These are phyloP conservation scores for Hydroisotoma schaefferi DNA, from an alignment of 2,888 invertebrate genomes.

Conservation along the genomic window DNA sequence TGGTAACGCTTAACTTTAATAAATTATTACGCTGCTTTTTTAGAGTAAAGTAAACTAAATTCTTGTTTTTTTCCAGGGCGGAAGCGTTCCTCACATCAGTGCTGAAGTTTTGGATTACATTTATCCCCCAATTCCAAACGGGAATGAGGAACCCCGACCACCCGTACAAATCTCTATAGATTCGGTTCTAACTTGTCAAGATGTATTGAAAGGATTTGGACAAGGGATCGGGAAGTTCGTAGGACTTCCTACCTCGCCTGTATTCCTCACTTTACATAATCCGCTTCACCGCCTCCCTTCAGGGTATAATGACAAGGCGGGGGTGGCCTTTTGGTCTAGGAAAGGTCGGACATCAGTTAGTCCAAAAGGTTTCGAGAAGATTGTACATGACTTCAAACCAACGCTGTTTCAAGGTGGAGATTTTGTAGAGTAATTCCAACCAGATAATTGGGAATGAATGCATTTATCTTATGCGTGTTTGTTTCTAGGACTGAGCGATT, in stretches of 20 bases:
- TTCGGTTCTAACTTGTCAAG: conserved; percentile 64
- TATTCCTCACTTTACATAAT: conserved; percentile 65
- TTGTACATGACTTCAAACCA: conserved; percentile 26
- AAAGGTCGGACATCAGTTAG: conserved; percentile 68
- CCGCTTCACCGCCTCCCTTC: conserved; percentile 63
- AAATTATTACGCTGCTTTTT: not conserved
- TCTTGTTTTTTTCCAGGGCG: conserved; percentile 59
- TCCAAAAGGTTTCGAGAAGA: conserved; percentile 52
- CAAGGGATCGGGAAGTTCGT: conserved; percentile 68
- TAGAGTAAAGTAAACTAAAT: conserved; percentile 3
- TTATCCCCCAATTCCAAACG: conserved; percentile 50
- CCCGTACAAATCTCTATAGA: conserved; percentile 70
- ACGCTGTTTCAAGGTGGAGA: conserved; percentile 27
- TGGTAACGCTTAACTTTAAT: too few relatives aligned
- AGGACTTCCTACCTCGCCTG: conserved; percentile 58
- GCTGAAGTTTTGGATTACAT: conserved; percentile 66
- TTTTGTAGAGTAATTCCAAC: not conserved
- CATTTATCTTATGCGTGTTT: not conserved
- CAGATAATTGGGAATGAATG: not conserved
- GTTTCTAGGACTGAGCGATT: conserved; percentile 41
- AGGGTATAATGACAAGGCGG: conserved; percentile 68
- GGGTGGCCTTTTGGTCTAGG: conserved; percentile 73
- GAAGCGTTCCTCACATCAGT: conserved; percentile 77
- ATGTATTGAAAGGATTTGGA: conserved; percentile 63
- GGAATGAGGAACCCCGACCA: conserved; percentile 52